Percentiles rank a stretch among this genome's conserved stretches.
phyloP scores from a whole-genome alignment of 2,797 vertebrate genomes.

The Neosilurus mollespiculum region DNA sequence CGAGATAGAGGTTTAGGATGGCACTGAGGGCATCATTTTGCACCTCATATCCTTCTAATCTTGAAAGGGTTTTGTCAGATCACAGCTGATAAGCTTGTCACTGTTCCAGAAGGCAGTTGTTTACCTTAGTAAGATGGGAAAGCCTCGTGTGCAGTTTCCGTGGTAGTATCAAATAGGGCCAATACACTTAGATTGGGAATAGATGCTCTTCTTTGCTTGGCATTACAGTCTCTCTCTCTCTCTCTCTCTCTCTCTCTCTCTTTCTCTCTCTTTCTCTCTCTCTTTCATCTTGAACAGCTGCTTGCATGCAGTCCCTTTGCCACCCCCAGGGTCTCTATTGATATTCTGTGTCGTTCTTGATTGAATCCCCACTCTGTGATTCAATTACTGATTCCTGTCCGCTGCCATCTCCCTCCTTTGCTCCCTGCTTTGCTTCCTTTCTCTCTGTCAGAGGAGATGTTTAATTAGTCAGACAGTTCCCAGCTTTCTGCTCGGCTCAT shows the following conservation, averaged over 20 bases:
- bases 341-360: constrained; percentile 37
- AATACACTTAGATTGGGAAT: not conserved
- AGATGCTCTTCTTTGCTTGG: constrained; percentile 16
- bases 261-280: constrained; percentile 1
- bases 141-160: constrained; percentile 19
- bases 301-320: not conserved
- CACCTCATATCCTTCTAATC: not conserved
- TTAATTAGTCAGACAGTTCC: constrained; percentile 51
- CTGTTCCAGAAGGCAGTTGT: constrained; percentile 22
- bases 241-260: not conserved
- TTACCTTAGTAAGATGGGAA: constrained; percentile 16
- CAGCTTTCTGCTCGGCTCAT: constrained; percentile 16
- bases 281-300: constrained; percentile 37
- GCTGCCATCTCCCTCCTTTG: constrained; percentile 13
- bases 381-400: constrained; percentile 45
- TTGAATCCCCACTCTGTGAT: constrained; percentile 45
- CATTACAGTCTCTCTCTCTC: not conserved
- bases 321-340: constrained; percentile 31
- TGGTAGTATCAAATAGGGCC: constrained; percentile 18
- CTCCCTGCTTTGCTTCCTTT: constrained; percentile 13
- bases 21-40: not conserved
- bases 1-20: not conserved
- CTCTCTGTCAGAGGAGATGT: constrained; percentile 29
- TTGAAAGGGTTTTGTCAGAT: not conserved
- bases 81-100: not conserved